Percentiles rank a stretch among this genome's conserved stretches.
Conservation (phyloP, 2,113 vertebrate species). For the Sarotherodon lohbergeri region DNA sequence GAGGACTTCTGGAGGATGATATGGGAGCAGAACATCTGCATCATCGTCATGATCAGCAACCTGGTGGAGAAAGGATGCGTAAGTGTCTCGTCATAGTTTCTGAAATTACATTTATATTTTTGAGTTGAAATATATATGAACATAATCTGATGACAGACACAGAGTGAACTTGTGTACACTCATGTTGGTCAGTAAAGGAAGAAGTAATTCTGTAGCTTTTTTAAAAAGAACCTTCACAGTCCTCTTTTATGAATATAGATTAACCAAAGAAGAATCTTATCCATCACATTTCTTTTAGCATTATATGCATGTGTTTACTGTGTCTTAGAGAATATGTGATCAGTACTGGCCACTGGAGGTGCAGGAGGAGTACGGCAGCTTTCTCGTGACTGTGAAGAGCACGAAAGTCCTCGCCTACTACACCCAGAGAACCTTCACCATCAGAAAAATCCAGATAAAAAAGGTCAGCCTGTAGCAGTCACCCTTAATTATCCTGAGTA, state of each 20-base stretch:
- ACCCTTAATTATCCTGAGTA: not conserved
- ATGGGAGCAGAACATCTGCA: constrained; percentile 91
- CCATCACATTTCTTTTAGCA: not conserved
- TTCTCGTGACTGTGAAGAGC: constrained; percentile 85
- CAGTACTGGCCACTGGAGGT: constrained; percentile 92
- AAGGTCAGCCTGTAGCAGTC: constrained; percentile 74
- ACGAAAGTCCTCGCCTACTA: constrained; percentile 83
- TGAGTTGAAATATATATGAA: not conserved
- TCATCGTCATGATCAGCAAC: constrained; percentile 97
- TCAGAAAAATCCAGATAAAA: constrained; percentile 84
- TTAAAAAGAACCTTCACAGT: no score
- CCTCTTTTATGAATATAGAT: not conserved
- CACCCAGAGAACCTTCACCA: constrained; percentile 84
- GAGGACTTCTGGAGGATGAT: constrained; percentile 99
- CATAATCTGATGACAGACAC: not conserved
- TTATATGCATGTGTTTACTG: not conserved
- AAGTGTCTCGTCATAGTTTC: constrained; percentile 17
- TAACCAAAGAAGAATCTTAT: not conserved
- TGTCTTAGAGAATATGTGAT: constrained; percentile 90
- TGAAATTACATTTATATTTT: not conserved
- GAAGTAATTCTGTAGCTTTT: not conserved
- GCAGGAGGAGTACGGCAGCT: constrained; percentile 88
- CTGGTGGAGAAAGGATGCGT: constrained; percentile 95
- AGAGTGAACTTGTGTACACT: not conserved
- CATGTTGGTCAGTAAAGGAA: not conserved